Conservation (phyloP, 2,888 invertebrate species). For the Silvanus unidentatus region DNA sequence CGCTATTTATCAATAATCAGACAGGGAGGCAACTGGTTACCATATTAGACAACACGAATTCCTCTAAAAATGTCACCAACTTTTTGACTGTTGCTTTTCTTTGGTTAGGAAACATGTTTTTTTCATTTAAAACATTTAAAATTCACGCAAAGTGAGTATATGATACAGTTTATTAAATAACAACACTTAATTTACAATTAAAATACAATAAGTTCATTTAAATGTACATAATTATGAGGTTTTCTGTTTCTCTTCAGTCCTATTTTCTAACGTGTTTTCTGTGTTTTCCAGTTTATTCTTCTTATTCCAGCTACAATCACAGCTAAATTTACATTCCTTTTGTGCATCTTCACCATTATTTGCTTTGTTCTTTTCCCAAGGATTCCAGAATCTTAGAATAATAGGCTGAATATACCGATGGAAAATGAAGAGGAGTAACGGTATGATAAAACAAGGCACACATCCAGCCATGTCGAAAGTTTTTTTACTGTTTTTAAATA, state of each 20-base stretch:
- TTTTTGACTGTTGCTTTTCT: too few relatives aligned
- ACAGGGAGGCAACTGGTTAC: too few relatives aligned
- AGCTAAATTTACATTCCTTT: conserved; percentile 25
- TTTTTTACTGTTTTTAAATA: neutral
- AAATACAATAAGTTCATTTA: neutral
- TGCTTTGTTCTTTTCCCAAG: conserved; percentile 63
- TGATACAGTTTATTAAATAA: too few relatives aligned
- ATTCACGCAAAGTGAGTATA: too few relatives aligned
- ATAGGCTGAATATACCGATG: conserved; percentile 80
- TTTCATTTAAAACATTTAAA: too few relatives aligned
- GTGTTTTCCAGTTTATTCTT: conserved; percentile 17
- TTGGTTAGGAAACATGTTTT: too few relatives aligned
- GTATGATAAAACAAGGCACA: conserved; percentile 80
- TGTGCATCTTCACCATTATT: conserved; percentile 24
- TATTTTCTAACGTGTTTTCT: neutral
- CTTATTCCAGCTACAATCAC: conserved; percentile 29
- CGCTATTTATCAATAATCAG: too few relatives aligned
- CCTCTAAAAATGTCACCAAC: too few relatives aligned
- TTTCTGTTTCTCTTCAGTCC: conserved; percentile 13
- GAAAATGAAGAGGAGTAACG: conserved; percentile 75
- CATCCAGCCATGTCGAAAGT: conserved; percentile 50
- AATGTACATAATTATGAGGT: conserved; percentile 6
- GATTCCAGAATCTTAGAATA: conserved; percentile 75
- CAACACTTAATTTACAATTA: neutral
- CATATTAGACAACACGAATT: too few relatives aligned